These are phyloP conservation scores for Nymphalis urticae DNA, from an alignment of 2,888 invertebrate genomes.

Conservation along the genomic window DNA sequence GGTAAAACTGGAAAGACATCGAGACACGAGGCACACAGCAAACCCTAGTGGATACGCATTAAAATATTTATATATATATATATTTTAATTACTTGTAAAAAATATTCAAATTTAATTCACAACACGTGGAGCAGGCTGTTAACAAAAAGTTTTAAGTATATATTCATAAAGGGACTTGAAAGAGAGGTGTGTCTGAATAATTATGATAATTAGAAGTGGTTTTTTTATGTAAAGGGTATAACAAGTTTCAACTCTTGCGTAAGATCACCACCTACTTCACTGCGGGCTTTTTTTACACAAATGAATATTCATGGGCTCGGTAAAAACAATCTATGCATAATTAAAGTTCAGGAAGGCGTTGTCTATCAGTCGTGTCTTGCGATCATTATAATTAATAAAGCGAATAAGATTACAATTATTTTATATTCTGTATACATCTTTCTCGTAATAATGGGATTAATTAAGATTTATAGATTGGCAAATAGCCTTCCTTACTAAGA, in stretches of 20 bases:
- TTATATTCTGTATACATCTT: background rate
- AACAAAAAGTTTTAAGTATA: too few species aligned
- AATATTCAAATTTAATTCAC: too few species aligned
- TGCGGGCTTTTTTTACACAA: background rate
- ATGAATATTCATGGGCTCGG: slow-evolving; percentile 1
- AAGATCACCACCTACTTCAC: slow-evolving; percentile 1
- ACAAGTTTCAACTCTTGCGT: background rate
- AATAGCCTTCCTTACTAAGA: too few species aligned
- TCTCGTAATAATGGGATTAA: background rate
- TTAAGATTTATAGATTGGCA: background rate
- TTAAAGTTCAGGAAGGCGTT: background rate
- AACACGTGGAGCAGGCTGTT: too few species aligned
- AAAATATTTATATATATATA: too few species aligned
- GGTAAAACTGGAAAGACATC: too few species aligned
- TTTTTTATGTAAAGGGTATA: background rate
- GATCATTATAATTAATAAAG: too few species aligned
- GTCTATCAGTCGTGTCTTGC: too few species aligned
- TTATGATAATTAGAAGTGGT: background rate
- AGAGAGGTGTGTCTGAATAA: slow-evolving; percentile 3
- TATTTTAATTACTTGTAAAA: too few species aligned
- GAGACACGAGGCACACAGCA: too few species aligned
- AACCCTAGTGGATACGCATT: too few species aligned
- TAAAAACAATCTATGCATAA: background rate
- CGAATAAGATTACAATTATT: too few species aligned
- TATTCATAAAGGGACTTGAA: background rate